Conservation (phyloP, 2,113 vertebrate species). For the Uria aalge region DNA sequence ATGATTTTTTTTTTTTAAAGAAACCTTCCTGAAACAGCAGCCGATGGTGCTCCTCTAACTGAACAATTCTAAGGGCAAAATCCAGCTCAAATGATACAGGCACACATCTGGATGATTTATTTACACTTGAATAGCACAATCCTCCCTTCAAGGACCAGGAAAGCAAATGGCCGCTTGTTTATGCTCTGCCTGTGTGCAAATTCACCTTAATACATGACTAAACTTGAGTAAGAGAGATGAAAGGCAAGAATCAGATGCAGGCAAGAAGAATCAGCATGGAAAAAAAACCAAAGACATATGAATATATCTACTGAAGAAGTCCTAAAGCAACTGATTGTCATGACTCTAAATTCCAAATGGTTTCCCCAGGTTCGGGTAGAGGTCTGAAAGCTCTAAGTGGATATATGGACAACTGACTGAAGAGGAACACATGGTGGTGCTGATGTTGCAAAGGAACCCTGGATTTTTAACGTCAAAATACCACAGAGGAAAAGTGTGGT, state of each 20-base stretch:
- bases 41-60: not conserved
- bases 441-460: constrained; percentile 4
- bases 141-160: not conserved
- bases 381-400: not conserved
- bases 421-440: constrained; percentile 38
- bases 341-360: not conserved
- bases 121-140: not conserved
- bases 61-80: not conserved
- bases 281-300: not conserved
- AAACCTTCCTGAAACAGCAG: not conserved
- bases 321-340: not conserved
- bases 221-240: not conserved
- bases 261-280: not conserved
- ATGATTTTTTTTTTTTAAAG: not conserved
- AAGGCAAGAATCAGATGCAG: not conserved
- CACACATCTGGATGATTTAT: not conserved
- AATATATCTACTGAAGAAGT: not conserved
- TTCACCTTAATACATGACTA: not conserved
- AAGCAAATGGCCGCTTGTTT: not conserved
- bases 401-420: not conserved
- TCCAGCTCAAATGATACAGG: not conserved
- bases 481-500: not conserved
- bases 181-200: not conserved
- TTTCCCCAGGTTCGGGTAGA: not conserved
- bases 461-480: not conserved